These are phyloP conservation scores for Sebastes matsubarae DNA, from an alignment of 2,797 vertebrate genomes.

Conservation along the genomic window DNA sequence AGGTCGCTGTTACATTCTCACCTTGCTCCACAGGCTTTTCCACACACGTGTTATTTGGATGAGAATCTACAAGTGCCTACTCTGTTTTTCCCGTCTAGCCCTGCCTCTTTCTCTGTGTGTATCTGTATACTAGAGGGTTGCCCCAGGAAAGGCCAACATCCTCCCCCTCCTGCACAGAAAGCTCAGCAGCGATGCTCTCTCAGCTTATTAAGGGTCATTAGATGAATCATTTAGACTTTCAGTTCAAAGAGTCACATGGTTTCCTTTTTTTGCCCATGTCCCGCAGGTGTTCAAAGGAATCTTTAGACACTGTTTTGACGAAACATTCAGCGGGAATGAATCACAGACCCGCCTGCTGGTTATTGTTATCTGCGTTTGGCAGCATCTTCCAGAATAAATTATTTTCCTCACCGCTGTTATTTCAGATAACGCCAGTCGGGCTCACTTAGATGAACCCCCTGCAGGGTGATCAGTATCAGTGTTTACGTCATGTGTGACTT, in stretches of 20 bases:
- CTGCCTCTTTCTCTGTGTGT: background rate
- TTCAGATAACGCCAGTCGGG: background rate
- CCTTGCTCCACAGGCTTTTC: conserved; percentile 8
- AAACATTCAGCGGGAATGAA: conserved; percentile 45
- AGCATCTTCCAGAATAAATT: background rate
- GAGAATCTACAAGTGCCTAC: background rate
- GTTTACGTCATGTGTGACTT: background rate
- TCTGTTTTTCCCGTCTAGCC: background rate
- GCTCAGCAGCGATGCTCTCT: conserved; percentile 18
- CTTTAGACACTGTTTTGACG: conserved; percentile 31
- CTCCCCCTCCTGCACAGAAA: conserved; percentile 29
- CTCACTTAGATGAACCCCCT: background rate
- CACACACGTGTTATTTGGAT: background rate
- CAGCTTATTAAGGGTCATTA: conserved; percentile 48
- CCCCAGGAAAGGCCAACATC: background rate
- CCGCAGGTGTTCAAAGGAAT: conserved; percentile 55
- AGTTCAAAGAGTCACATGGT: conserved; percentile 44
- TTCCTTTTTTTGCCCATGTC: conserved; percentile 23
- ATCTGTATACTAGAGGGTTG: background rate
- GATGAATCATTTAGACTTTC: conserved; percentile 55
- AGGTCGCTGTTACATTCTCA: conserved; percentile 4
- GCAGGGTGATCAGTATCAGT: background rate
- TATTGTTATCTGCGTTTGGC: conserved; percentile 37
- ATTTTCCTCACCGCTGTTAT: conserved; percentile 8
- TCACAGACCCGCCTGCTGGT: conserved; percentile 44